A percentile compares a stretch with the other conserved stretches of the same genome.
Evolutionary conservation across 2,888 invertebrate species (phyloP).

Genomic region (Hyposoter dolosus): DNA sequence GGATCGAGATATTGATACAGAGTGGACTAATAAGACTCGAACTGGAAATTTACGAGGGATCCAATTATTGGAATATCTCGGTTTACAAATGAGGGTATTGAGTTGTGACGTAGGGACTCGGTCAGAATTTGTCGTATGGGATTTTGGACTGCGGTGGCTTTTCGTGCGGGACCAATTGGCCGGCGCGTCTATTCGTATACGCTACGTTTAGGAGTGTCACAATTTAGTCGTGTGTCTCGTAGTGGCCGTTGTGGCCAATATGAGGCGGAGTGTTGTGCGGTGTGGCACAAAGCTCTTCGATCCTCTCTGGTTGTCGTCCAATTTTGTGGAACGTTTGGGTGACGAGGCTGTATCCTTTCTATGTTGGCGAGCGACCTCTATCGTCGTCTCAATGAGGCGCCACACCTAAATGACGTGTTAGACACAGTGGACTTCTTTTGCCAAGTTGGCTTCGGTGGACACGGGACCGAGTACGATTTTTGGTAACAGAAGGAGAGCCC

Average conservation of each 20-base stretch:
- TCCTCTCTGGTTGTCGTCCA: constrained; percentile 40
- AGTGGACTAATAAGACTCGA: background rate
- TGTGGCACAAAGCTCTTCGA: constrained; percentile 42
- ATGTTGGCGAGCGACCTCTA: background rate
- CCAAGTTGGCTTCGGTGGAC: background rate
- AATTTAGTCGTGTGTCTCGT: constrained; percentile 7
- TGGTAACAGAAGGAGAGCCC: background rate
- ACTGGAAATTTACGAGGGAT: constrained; percentile 1
- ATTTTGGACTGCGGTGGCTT: background rate
- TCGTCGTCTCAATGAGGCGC: constrained; percentile 26
- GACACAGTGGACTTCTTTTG: constrained; percentile 12
- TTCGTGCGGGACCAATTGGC: constrained; percentile 1
- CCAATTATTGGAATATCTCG: constrained; percentile 13
- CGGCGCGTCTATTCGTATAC: background rate
- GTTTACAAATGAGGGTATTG: background rate
- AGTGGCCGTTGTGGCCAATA: constrained; percentile 14
- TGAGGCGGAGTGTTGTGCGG: constrained; percentile 16
- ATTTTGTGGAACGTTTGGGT: constrained; percentile 69
- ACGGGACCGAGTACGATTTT: background rate
- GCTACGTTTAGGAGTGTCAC: background rate
- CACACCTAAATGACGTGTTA: constrained; percentile 22
- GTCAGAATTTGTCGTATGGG: background rate
- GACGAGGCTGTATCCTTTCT: constrained; percentile 24
- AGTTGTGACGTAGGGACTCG: background rate
- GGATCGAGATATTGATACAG: background rate